Conservation (phyloP, 2,888 invertebrate genomes). For the Ophioninae sp. region DNA sequence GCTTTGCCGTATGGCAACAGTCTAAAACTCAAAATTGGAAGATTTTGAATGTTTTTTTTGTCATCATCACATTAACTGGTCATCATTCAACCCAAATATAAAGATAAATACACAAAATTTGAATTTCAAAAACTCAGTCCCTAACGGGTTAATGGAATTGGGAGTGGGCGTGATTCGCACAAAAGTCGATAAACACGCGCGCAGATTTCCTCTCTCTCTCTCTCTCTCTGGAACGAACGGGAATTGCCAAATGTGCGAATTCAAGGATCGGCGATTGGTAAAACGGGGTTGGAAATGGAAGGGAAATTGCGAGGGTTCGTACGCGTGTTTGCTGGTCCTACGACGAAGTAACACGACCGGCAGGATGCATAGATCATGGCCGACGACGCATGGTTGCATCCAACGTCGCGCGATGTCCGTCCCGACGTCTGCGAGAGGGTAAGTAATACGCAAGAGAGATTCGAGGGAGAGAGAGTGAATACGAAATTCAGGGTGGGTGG, state of each 20-base stretch:
- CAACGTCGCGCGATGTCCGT: slow-evolving; percentile 67
- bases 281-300: slow-evolving; percentile 37
- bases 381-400: slow-evolving; percentile 79
- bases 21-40: no score
- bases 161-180: slow-evolving; percentile 53
- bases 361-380: slow-evolving; percentile 82
- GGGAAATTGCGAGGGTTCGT: slow-evolving; percentile 77
- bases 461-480: slow-evolving; percentile 51
- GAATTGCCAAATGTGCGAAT: slow-evolving; percentile 31
- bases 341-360: slow-evolving; percentile 69
- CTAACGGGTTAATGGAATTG: slow-evolving; percentile 69
- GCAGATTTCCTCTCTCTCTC: slow-evolving; percentile 20
- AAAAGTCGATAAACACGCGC: slow-evolving; percentile 12
- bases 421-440: slow-evolving; percentile 56
- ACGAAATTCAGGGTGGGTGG: slow-evolving; percentile 72
- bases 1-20: no score
- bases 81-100: no score
- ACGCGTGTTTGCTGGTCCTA: slow-evolving; percentile 72
- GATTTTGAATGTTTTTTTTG: no score
- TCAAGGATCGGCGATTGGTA: slow-evolving; percentile 43
- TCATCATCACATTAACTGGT: no score
- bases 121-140: no score
- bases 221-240: slow-evolving; percentile 40
- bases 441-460: slow-evolving; percentile 47
- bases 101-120: no score